Percentiles rank a stretch among this genome's conserved stretches.
Conservation (phyloP, 2,113 vertebrate genomes). For the Pachyramphus minor region DNA sequence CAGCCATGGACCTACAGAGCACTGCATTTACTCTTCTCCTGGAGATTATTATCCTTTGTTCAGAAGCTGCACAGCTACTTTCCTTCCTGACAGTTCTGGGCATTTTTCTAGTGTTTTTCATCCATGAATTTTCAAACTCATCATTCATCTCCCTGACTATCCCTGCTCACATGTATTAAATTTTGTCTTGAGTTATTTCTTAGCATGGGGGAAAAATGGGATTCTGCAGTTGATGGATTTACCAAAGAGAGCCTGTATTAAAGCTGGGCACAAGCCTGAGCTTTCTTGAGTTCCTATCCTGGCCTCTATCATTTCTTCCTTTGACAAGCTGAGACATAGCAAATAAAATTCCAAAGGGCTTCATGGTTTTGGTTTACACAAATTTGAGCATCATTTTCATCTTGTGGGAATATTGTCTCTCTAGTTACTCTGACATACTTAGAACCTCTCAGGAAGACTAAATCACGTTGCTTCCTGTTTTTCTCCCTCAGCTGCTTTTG, state of each 20-base stretch:
- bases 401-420: background rate
- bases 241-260: background rate
- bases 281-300: background rate
- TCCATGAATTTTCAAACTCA: background rate
- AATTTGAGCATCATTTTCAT: background rate
- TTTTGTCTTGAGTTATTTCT: slow-evolving; percentile 10
- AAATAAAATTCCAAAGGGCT: slow-evolving; percentile 2
- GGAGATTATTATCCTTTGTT: background rate
- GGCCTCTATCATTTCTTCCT: background rate
- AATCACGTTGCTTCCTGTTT: background rate
- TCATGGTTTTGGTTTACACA: background rate
- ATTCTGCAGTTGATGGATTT: background rate
- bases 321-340: background rate
- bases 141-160: background rate
- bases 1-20: background rate
- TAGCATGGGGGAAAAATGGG: background rate
- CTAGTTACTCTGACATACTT: background rate
- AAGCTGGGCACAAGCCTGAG: background rate
- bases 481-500: background rate
- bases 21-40: background rate
- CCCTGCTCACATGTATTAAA: background rate
- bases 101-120: slow-evolving; percentile 5
- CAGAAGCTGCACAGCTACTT: background rate
- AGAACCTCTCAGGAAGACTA: background rate
- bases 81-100: background rate